Evolutionary conservation across 2,888 invertebrate species (phyloP), one percentile per base, ranked within the genome.

Genomic region (Heliconius aoede): DNA sequence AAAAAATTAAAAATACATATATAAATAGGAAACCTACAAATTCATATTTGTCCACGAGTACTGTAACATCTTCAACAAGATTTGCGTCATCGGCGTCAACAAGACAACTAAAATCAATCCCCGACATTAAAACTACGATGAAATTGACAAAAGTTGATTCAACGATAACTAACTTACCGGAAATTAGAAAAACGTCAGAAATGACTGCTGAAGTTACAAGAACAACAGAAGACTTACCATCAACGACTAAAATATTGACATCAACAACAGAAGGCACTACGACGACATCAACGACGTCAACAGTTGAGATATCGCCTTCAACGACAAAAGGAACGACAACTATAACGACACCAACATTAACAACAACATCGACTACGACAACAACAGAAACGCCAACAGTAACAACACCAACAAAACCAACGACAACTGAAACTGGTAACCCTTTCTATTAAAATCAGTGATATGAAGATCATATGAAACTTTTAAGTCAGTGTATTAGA

Each of bases 371-470:
- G 7, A 8, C 73, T 28, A 46, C 55, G 28, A 58, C 68, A 26
- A 77, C 64, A 58, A 40, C 46, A 51, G 74, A 71, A n/a, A 40
- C 67, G 26, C 40, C 73, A 32, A 40, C 58, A 13, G 32, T 62
- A 55, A 65, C 24, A n/a, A 61, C 76, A 46, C 67, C 62, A 32
- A 58, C 67, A 30, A 73, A 64, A 0, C 58, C 9, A 55, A 55
- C 36, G 8, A 64, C 62, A 32, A 72, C 72, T 24, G 77, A 73
- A 62, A 73, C 77, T 51, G 79, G 79, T 3, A 72, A 79, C 30
- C 79, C 79, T 24, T 79, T 77, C 30, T 79, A 79, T 61, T 79
- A n/a, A 77, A 51, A 58, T 36, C 5, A 18, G 13, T 55, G n/a
- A n/a, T 55, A 55, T n/a, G n/a, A 55, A 55, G n/a, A n/a, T 55